Conservation (phyloP, 2,797 vertebrate genomes). For the Hippopotamyrus pictus region DNA sequence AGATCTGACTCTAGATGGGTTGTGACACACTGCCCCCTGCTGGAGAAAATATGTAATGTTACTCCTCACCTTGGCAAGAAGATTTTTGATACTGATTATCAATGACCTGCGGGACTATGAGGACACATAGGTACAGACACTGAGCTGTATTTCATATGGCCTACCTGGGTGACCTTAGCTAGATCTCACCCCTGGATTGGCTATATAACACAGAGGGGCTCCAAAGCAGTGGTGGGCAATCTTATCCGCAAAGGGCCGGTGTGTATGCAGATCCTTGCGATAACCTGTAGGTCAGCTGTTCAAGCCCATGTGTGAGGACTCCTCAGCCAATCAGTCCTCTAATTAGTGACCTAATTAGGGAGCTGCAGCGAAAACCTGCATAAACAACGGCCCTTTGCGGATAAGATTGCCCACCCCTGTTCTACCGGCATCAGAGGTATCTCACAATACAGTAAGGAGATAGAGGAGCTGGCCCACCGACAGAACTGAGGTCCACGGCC, state of each 20-base stretch:
- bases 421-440: neutral
- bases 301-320: too few species aligned
- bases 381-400: too few species aligned
- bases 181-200: neutral
- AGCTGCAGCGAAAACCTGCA: too few species aligned
- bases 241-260: too few species aligned
- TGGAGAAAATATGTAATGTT: conserved; percentile 27
- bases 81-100: neutral
- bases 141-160: neutral
- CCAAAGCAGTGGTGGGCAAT: too few species aligned
- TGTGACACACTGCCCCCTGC: conserved; percentile 45
- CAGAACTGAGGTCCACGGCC: conserved; percentile 61
- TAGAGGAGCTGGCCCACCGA: conserved; percentile 43
- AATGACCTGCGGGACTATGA: neutral
- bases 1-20: conserved; percentile 41
- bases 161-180: neutral
- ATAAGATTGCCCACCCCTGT: too few species aligned
- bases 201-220: neutral
- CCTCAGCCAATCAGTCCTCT: too few species aligned
- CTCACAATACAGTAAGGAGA: neutral
- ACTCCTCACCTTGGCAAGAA: neutral
- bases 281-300: too few species aligned
- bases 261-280: too few species aligned
- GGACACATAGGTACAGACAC: neutral
- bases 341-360: too few species aligned